Conservation (phyloP, 92 coral and sea anemone species). For the Palythoa grandiflora region DNA sequence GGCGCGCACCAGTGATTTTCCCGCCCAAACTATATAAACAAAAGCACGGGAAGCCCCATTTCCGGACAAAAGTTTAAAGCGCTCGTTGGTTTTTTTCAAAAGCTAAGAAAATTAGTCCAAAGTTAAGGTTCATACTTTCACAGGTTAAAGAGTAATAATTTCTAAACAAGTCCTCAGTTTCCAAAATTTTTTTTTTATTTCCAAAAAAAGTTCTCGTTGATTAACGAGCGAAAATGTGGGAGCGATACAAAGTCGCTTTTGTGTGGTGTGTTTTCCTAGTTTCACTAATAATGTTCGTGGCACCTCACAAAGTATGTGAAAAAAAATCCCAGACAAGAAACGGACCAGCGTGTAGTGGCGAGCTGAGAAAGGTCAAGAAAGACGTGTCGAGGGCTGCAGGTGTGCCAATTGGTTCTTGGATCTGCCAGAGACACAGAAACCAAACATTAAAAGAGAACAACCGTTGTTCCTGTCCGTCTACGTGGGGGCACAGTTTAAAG, state of each 20-base stretch:
- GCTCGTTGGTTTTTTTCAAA: no score
- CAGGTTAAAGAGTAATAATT: not conserved
- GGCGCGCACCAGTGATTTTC: no score
- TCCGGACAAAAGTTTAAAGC: no score
- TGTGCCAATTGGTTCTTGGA: conserved; percentile 26
- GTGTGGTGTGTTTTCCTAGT: conserved; percentile 10
- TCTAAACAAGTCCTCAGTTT: conserved; percentile 32
- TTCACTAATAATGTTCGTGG: not conserved
- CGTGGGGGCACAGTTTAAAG: no score
- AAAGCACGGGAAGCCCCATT: no score
- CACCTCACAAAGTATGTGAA: not conserved
- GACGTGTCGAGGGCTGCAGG: conserved; percentile 23
- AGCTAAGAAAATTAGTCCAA: no score
- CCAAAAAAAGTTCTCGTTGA: no score
- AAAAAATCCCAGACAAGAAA: conserved; percentile 33
- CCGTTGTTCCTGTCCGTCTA: no score
- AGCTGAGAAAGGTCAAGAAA: conserved; percentile 32
- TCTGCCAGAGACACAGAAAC: conserved; percentile 6
- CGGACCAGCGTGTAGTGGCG: conserved; percentile 7
- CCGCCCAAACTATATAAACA: no score
- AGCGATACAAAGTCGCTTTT: conserved; percentile 28
- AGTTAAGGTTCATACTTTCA: not conserved
- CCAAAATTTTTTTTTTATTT: conserved; percentile 26
- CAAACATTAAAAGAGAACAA: no score
- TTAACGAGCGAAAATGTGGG: conserved; percentile 10